phyloP scores from a whole-genome alignment of 2,888 invertebrate species.

The Scaeva pyrastri region DNA sequence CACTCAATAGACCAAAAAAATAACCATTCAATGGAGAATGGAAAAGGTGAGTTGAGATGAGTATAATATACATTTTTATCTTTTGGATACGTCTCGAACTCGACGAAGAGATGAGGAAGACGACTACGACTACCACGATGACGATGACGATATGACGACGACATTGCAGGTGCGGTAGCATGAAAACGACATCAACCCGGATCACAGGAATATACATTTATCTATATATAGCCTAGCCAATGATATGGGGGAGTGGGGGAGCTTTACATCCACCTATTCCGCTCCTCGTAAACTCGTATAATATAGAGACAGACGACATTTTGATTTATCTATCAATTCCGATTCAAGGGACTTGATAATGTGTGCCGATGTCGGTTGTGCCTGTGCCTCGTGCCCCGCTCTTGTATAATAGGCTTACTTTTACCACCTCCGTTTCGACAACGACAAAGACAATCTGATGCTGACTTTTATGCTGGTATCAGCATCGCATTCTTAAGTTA shows the following conservation, averaged over 20 bases:
- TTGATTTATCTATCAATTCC: conserved; percentile 76
- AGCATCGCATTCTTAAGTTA: conserved; percentile 57
- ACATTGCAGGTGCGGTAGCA: conserved; percentile 73
- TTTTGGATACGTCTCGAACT: conserved; percentile 28
- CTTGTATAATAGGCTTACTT: conserved; percentile 70
- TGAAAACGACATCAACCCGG: conserved; percentile 70
- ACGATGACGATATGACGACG: not conserved
- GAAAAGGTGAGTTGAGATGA: not conserved
- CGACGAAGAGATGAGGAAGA: too few species aligned
- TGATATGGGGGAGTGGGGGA: not conserved
- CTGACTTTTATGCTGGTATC: conserved; percentile 69
- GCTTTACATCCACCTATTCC: too few species aligned
- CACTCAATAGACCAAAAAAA: conserved; percentile 47
- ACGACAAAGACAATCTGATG: conserved; percentile 57
- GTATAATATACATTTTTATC: conserved; percentile 18
- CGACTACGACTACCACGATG: conserved; percentile 16
- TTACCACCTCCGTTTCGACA: conserved; percentile 49
- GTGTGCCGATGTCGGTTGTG: conserved; percentile 13
- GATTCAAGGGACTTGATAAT: conserved; percentile 72
- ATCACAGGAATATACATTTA: conserved; percentile 25
- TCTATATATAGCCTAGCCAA: not conserved
- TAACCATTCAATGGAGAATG: conserved; percentile 11
- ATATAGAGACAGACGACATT: conserved; percentile 53
- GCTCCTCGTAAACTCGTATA: too few species aligned
- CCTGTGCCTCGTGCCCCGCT: conserved; percentile 23